Percentiles rank a stretch among this genome's conserved stretches.
Evolutionary conservation across 1,140 invertebrate species (phyloP).

Genomic region (Neodiprion pinetum): DNA sequence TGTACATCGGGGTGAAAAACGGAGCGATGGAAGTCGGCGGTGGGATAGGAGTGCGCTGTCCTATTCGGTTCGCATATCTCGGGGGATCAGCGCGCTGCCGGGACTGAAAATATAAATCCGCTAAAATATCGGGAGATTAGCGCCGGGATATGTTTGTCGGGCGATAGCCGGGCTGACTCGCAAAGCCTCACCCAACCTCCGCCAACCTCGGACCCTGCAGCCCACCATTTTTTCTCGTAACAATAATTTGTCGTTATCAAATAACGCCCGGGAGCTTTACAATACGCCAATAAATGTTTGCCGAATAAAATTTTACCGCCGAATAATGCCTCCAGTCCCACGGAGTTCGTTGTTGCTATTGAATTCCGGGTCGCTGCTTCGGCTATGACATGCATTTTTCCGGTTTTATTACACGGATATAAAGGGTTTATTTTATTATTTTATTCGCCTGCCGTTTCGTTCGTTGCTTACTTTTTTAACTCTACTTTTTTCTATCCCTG

Average conservation of each 20-base stretch:
- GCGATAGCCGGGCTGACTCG: slow-evolving; percentile 9
- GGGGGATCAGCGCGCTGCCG: slow-evolving; percentile 27
- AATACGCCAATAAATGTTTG: slow-evolving; percentile 55
- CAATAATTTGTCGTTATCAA: slow-evolving; percentile 63
- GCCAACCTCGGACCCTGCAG: neutral
- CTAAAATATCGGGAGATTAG: slow-evolving; percentile 62
- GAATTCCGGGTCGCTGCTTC: slow-evolving; percentile 53
- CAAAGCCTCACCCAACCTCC: neutral
- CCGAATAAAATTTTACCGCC: slow-evolving; percentile 62
- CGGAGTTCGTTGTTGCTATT: slow-evolving; percentile 58
- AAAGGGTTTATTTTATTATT: slow-evolving; percentile 25
- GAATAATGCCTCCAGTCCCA: slow-evolving; percentile 50
- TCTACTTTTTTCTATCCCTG: too few species aligned
- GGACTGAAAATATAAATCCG: slow-evolving; percentile 56
- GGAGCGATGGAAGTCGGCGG: too few species aligned
- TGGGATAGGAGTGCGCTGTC: too few species aligned
- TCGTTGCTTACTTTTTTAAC: too few species aligned
- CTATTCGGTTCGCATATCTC: slow-evolving; percentile 12
- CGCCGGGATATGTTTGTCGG: slow-evolving; percentile 44
- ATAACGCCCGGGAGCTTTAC: slow-evolving; percentile 45
- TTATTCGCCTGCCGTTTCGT: too few species aligned
- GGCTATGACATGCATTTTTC: slow-evolving; percentile 31
- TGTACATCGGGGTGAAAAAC: too few species aligned
- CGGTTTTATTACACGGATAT: slow-evolving; percentile 35
- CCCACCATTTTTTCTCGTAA: slow-evolving; percentile 57